These are phyloP conservation scores for Sternotherus odoratus DNA, from an alignment of 2,797 vertebrate species.

Conservation along the genomic window DNA sequence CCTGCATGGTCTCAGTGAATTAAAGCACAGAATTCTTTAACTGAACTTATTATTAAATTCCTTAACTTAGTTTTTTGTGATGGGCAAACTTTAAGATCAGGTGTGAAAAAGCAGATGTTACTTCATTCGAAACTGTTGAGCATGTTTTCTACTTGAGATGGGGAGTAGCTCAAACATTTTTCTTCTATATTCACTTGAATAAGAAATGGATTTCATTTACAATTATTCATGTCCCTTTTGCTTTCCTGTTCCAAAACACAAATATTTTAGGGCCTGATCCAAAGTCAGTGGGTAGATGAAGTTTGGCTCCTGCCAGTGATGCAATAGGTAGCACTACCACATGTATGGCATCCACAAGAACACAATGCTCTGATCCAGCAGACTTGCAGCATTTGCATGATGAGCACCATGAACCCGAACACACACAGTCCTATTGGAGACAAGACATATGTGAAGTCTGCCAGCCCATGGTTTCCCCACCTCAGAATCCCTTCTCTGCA, in stretches of 20 bases:
- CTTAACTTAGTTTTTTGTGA: background rate
- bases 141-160: background rate
- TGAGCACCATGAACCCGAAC: too few relatives aligned
- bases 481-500: too few relatives aligned
- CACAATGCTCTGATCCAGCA: background rate
- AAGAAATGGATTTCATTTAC: background rate
- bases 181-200: background rate
- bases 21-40: background rate
- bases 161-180: background rate
- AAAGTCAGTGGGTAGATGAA: background rate
- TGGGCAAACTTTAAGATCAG: background rate
- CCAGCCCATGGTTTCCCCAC: too few relatives aligned
- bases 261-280: background rate
- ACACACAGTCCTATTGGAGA: too few relatives aligned
- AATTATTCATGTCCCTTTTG: accelerated
- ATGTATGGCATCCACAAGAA: background rate
- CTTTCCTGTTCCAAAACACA: background rate
- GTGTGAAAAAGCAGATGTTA: background rate
- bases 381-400: too few relatives aligned
- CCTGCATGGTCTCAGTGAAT: background rate
- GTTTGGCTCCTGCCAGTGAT: background rate
- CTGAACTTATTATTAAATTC: background rate
- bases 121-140: background rate
- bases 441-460: too few relatives aligned
- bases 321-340: background rate